Base-by-base conservation (phyloP, 2,113 vertebrate species). In the Trichechus manatus region DNA sequence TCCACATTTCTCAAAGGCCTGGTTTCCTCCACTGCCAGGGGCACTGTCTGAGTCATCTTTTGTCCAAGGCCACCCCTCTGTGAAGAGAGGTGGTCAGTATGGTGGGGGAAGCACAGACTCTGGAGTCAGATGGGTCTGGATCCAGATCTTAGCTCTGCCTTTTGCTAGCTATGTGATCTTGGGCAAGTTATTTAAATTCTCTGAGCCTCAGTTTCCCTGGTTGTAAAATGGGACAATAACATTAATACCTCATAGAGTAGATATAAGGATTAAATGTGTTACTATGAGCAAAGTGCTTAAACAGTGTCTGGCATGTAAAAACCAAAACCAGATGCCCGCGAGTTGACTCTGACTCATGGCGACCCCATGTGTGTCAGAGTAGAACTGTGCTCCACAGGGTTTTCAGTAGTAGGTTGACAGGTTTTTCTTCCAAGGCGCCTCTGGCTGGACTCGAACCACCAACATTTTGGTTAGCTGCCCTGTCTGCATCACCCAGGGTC, bases 101-200 rank as follows among this genome's bases (percentile, higher is more conserved):
- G 11, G 1, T 33, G 42, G 29, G 23, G 7, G 44, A 47, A 47
- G 53, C 70, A 89, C 6, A 74, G 39, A 66, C 19, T 53, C n/a
- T 31, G 31, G 25, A 50, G 61, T 56, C 23, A n/a, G n/a, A 36
- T 7, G 4, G 4, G 19, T 23, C 0, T 39, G 44, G 25, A 80
- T 47, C 72, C 44, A 47, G 70, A 91, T 6, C 79, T 87, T 79
- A 50, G 9, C 13, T 79, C 56, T 59, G 7, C 8, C 53, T 0
- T 3, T 86, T 47, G 25, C 31, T 9, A 61, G 63, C 27, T 91
- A 44, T 64, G 31, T 0, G 4, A 33, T 4, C 50, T 70, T 4
- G 2, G 89, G 39, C 7, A 93, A 91, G 50, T 15, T 85, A 79
- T 33, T 92, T 85, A 47, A 44, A 66, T 33, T 47, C 61, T 19